These are phyloP conservation scores for Panagrolaimus sp. DNA, from an alignment of 1,140 invertebrate genomes.

Conservation along the genomic window DNA sequence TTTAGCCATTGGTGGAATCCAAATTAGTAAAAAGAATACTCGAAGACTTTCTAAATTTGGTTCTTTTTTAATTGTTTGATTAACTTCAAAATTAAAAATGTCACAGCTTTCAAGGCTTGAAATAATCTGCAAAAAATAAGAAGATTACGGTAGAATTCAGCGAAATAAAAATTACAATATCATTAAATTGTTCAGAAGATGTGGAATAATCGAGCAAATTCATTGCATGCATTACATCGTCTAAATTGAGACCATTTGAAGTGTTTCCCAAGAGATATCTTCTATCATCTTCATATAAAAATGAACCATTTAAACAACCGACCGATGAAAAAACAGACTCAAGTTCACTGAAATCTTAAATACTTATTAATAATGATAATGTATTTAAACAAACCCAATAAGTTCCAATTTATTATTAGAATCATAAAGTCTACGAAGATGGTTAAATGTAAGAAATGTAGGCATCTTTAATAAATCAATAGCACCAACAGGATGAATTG, in stretches of 20 bases:
- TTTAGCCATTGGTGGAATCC: constrained; percentile 23
- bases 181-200: background rate
- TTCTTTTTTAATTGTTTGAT: background rate
- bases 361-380: no score
- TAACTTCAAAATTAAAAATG: background rate
- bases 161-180: background rate
- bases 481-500: background rate
- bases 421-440: background rate
- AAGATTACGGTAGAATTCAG: no score
- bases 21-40: constrained; percentile 22
- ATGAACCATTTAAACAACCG: constrained; percentile 26
- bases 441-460: background rate
- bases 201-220: constrained; percentile 18
- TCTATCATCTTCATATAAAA: constrained; percentile 11
- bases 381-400: background rate
- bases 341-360: background rate
- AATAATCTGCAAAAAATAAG: constrained; percentile 9
- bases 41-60: constrained; percentile 13
- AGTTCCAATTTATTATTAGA: constrained; percentile 8
- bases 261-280: background rate
- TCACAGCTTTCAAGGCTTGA: constrained; percentile 6
- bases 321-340: constrained; percentile 24
- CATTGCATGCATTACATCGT: constrained; percentile 31
- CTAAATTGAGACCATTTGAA: constrained; percentile 21
- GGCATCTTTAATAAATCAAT: background rate